These are phyloP conservation scores for Terrapene triunguis DNA, from an alignment of 2,113 vertebrate species.

Conservation along the genomic window DNA sequence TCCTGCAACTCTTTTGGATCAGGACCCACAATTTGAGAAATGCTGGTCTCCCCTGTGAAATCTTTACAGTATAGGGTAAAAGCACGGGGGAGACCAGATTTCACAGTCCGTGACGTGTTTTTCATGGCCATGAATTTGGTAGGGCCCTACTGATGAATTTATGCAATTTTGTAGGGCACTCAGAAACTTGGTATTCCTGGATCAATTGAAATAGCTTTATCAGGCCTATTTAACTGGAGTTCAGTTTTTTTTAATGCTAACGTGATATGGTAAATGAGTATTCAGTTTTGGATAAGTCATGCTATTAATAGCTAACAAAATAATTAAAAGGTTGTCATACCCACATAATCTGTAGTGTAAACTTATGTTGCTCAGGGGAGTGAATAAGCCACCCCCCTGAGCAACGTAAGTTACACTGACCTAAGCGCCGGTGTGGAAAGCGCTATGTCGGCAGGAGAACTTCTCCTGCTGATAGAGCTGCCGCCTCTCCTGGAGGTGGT, in stretches of 20 bases:
- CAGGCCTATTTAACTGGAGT: neutral
- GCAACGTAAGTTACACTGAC: neutral
- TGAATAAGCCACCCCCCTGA: neutral
- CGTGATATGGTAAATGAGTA: neutral
- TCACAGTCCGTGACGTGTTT: too few relatives aligned
- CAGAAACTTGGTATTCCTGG: neutral
- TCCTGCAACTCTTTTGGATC: too few relatives aligned
- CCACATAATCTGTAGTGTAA: too few relatives aligned
- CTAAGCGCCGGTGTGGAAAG: neutral
- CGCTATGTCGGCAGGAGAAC: neutral
- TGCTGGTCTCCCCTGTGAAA: too few relatives aligned
- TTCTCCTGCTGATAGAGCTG: neutral
- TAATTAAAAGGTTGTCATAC: neutral
- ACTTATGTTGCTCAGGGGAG: neutral
- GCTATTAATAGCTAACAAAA: neutral
- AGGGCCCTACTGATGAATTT: neutral
- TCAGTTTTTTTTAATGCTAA: neutral
- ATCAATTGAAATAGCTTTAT: neutral
- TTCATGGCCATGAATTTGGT: too few relatives aligned
- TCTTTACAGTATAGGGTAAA: too few relatives aligned
- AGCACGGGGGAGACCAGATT: too few relatives aligned
- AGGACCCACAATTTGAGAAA: too few relatives aligned
- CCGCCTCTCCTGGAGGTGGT: neutral
- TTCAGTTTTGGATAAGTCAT: neutral
- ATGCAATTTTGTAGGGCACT: neutral